phyloP scores from a whole-genome alignment of 2,113 vertebrate species.

The Urocitellus parryii region DNA sequence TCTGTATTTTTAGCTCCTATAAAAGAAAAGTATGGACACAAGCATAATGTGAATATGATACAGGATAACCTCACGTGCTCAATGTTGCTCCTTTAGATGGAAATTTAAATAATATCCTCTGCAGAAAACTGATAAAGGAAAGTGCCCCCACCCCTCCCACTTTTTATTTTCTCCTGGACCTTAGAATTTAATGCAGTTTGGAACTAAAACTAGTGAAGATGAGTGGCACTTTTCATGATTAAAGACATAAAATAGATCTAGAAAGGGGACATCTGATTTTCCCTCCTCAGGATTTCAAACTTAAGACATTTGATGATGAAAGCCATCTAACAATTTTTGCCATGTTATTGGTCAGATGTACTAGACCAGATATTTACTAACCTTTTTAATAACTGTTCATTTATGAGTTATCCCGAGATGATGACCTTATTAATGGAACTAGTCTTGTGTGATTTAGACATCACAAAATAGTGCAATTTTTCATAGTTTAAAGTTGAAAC shows the following conservation, averaged over 20 bases:
- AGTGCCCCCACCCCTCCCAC: accelerated
- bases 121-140: background rate
- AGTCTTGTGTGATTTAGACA: background rate
- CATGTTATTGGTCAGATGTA: background rate
- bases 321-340: background rate
- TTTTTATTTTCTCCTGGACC: background rate
- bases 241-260: background rate
- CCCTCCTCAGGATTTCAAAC: background rate
- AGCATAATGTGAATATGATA: background rate
- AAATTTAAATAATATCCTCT: background rate
- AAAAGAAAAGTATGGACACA: background rate
- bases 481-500: slow-evolving; percentile 38
- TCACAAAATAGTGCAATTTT: slow-evolving; percentile 13
- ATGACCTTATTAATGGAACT: background rate
- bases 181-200: background rate
- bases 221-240: background rate
- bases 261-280: background rate
- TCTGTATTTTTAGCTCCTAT: background rate
- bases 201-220: background rate
- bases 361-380: background rate
- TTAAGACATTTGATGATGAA: background rate
- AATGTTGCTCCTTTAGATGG: background rate
- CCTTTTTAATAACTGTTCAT: background rate
- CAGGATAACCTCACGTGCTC: background rate
- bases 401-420: background rate